Evolutionary conservation across 2,113 vertebrate species (phyloP).

Genomic region (Raja brachyura): DNA sequence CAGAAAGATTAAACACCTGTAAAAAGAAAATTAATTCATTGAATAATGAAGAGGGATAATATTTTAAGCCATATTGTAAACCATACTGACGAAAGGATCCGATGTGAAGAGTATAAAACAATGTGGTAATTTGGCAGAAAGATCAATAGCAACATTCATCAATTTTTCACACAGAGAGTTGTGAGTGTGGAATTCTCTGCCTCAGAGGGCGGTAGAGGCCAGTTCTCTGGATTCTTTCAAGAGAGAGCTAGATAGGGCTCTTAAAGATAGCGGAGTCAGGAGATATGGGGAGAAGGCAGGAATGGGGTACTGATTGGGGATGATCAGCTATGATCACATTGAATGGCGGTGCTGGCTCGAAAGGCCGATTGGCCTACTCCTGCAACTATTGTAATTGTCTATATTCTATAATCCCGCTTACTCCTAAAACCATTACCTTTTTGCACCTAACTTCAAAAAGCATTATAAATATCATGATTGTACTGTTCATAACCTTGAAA

Average conservation of each 20-base stretch:
- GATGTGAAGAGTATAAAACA: neutral
- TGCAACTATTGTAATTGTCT: too few relatives aligned
- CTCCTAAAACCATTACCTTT: neutral
- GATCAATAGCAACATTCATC: neutral
- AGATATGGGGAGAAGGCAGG: too few relatives aligned
- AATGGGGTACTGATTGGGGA: too few relatives aligned
- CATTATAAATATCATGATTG: neutral
- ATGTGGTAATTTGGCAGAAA: conserved; percentile 9
- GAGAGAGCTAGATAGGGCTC: too few relatives aligned
- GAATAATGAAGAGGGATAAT: neutral
- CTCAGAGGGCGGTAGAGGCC: too few relatives aligned
- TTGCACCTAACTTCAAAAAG: neutral
- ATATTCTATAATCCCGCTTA: neutral
- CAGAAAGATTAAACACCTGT: conserved; percentile 90
- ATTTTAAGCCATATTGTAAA: neutral
- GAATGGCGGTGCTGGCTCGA: too few relatives aligned
- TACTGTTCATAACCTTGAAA: neutral
- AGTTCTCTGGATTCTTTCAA: too few relatives aligned
- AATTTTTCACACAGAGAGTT: too few relatives aligned
- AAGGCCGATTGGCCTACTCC: too few relatives aligned
- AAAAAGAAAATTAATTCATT: conserved; percentile 40
- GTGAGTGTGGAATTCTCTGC: too few relatives aligned
- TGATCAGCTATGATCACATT: too few relatives aligned
- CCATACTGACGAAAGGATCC: neutral
- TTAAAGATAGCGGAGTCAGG: too few relatives aligned